These are phyloP conservation scores for Aricia agestis DNA, from an alignment of 1,140 invertebrate species.

Conservation along the genomic window DNA sequence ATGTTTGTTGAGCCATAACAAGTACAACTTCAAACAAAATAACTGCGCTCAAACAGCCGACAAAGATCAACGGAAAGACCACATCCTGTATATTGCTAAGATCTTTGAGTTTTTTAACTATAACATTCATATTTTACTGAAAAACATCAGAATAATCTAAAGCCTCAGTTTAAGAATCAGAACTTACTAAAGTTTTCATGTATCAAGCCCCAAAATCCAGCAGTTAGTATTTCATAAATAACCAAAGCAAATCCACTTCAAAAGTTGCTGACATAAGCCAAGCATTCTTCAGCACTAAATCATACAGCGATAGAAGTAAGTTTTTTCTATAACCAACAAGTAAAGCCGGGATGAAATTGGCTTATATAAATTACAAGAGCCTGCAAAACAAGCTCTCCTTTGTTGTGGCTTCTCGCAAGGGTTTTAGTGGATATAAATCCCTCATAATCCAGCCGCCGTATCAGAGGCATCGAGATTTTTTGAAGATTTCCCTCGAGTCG, in stretches of 20 bases:
- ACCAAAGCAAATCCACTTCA: no score
- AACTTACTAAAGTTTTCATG: no score
- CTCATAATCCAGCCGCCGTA: neutral
- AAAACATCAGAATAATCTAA: no score
- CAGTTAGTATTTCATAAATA: no score
- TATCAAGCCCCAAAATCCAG: no score
- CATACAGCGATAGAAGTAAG: neutral
- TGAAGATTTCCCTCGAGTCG: neutral
- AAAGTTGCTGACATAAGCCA: neutral
- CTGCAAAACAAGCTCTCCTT: conserved; percentile 2
- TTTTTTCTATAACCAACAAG: neutral
- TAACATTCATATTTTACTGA: neutral
- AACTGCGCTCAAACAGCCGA: neutral
- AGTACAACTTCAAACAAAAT: conserved; percentile 1
- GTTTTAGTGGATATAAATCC: conserved; percentile 3
- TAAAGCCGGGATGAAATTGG: neutral
- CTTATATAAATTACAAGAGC: conserved; percentile 3
- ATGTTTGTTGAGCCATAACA: neutral
- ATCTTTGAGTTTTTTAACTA: neutral
- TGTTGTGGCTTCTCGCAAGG: neutral
- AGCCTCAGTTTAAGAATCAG: no score
- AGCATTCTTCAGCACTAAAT: neutral
- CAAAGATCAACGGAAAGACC: neutral
- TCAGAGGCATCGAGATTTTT: neutral
- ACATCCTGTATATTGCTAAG: conserved; percentile 1